These are phyloP conservation scores for Platycercus adscitus DNA, from an alignment of 2,113 vertebrate species.

Conservation along the genomic window DNA sequence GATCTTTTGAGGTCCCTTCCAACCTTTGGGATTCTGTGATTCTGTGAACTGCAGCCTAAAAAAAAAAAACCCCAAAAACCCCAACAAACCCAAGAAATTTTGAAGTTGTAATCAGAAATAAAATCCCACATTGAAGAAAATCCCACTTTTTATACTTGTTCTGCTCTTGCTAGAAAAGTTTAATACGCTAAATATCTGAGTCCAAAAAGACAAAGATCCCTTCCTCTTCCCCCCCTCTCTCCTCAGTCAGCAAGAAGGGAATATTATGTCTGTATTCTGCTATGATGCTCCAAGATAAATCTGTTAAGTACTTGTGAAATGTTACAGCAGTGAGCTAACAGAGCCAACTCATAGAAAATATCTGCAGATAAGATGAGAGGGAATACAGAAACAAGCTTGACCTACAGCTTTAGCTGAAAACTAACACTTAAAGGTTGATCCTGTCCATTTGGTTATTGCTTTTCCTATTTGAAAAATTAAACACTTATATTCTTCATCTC, in stretches of 20 bases:
- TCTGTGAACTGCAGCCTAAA: background rate
- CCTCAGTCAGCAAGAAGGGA: background rate
- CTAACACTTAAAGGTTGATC: background rate
- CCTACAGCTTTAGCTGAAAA: background rate
- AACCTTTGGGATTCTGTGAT: no score
- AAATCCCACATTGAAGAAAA: background rate
- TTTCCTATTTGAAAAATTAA: background rate
- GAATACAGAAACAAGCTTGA: background rate
- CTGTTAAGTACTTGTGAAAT: background rate
- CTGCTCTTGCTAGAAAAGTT: background rate
- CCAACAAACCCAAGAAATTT: background rate
- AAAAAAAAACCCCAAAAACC: conserved; percentile 3
- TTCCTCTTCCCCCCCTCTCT: background rate
- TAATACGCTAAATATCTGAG: background rate
- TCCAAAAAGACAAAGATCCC: background rate
- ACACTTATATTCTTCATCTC: background rate
- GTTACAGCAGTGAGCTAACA: background rate
- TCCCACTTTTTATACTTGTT: background rate
- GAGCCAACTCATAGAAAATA: background rate
- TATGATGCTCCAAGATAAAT: background rate
- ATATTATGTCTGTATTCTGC: background rate
- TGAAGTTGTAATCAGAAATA: background rate
- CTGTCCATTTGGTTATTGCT: background rate
- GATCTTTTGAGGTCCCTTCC: no score
- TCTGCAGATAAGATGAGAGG: background rate